These are phyloP conservation scores for Butorides virescens DNA, from an alignment of 2,113 vertebrate genomes.

Conservation along the genomic window DNA sequence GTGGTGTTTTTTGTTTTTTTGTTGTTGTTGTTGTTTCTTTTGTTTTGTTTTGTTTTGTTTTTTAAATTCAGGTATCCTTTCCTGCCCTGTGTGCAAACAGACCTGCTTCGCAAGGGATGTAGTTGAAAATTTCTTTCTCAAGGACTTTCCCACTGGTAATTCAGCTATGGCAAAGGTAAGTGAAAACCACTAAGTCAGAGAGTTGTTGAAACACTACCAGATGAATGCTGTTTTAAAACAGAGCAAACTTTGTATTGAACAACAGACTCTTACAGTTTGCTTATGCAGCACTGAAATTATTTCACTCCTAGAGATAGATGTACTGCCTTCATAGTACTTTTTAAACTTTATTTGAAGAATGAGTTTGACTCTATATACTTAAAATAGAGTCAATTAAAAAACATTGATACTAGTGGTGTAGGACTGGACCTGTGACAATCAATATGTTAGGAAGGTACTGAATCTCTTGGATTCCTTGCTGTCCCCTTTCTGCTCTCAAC, in stretches of 20 bases:
- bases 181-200: neutral
- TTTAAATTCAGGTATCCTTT: constrained; percentile 63
- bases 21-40: neutral
- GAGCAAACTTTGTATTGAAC: neutral
- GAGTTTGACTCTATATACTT: neutral
- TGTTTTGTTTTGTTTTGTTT: too few species aligned
- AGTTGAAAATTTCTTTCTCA: constrained; percentile 69
- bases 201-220: neutral
- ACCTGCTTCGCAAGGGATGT: constrained; percentile 73
- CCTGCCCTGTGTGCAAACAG: constrained; percentile 58
- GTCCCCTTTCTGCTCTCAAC: neutral
- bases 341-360: neutral
- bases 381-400: neutral
- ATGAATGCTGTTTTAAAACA: neutral
- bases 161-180: constrained; percentile 80
- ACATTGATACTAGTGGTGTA: neutral
- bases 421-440: neutral
- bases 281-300: neutral
- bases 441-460: neutral
- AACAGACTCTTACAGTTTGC: neutral
- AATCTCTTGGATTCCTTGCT: neutral
- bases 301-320: neutral
- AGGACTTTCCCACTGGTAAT: constrained; percentile 28
- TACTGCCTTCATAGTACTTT: neutral
- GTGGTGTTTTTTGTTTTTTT: neutral